These are phyloP conservation scores for Ethmia dodecea DNA, from an alignment of 2,888 invertebrate genomes.

Conservation along the genomic window DNA sequence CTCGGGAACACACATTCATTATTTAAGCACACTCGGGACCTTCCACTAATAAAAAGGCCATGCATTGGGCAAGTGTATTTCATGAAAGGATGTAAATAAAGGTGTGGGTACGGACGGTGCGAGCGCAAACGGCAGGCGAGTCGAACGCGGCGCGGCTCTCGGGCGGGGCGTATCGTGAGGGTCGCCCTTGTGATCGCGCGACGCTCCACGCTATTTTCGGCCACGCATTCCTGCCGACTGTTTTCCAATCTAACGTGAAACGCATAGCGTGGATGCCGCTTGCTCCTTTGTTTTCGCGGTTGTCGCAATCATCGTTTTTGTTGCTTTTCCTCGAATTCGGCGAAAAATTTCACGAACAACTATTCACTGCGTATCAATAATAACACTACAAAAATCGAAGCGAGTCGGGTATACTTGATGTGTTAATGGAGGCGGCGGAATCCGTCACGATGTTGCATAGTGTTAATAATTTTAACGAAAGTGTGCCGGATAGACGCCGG, in stretches of 20 bases:
- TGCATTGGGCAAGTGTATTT: constrained; percentile 43
- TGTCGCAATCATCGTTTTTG: constrained; percentile 33
- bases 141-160: constrained; percentile 22
- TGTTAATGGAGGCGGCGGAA: constrained; percentile 22
- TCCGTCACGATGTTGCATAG: constrained; percentile 40
- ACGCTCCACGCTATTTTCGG: constrained; percentile 74
- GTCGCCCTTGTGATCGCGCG: constrained; percentile 70
- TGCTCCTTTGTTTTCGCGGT: constrained; percentile 60
- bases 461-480: constrained; percentile 38
- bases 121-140: constrained; percentile 23
- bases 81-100: constrained; percentile 65
- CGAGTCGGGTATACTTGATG: constrained; percentile 18
- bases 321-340: constrained; percentile 30
- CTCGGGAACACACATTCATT: constrained; percentile 32
- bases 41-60: constrained; percentile 50
- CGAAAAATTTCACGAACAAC: constrained; percentile 35
- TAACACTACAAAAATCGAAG: constrained; percentile 21
- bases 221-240: constrained; percentile 72
- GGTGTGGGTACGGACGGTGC: constrained; percentile 27
- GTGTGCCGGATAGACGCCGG: constrained; percentile 38
- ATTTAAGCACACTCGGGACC: constrained; percentile 33
- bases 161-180: constrained; percentile 53
- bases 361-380: constrained; percentile 25
- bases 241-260: constrained; percentile 76
- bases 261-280: constrained; percentile 66